Evolutionary conservation across 2,797 vertebrate species (phyloP).

Genomic region (Orestias chungarensis): DNA sequence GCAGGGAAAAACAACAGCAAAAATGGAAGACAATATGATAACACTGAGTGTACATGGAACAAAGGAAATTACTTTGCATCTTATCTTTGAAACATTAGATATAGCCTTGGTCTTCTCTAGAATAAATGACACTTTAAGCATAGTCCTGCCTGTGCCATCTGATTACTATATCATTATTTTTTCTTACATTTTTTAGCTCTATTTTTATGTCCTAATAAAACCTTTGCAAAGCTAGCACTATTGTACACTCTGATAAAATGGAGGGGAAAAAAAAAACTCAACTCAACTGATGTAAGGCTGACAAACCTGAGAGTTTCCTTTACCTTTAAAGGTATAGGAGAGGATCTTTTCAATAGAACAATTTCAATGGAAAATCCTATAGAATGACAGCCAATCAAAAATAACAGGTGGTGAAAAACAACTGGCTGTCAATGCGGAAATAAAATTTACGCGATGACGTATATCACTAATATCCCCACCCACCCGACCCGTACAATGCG

Average conservation of each 20-base stretch:
- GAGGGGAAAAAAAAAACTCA: slow-evolving; percentile 33
- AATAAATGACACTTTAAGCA: slow-evolving; percentile 55
- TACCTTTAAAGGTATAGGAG: too few species aligned
- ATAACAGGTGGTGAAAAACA: too few species aligned
- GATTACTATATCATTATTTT: slow-evolving; percentile 61
- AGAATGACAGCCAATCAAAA: too few species aligned
- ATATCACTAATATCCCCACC: too few species aligned
- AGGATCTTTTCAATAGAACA: too few species aligned
- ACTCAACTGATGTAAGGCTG: slow-evolving; percentile 33
- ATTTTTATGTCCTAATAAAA: slow-evolving; percentile 55
- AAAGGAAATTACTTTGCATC: slow-evolving; percentile 47
- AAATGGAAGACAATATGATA: slow-evolving; percentile 57
- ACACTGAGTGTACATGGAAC: slow-evolving; percentile 25
- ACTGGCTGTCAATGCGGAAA: too few species aligned
- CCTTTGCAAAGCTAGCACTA: slow-evolving; percentile 29
- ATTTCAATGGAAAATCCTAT: too few species aligned
- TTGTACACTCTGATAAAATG: slow-evolving; percentile 31
- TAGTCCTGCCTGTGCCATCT: slow-evolving; percentile 50
- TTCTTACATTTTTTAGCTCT: not conserved
- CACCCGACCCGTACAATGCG: too few species aligned
- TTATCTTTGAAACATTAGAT: slow-evolving; percentile 63
- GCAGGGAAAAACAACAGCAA: slow-evolving; percentile 57
- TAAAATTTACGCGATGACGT: too few species aligned
- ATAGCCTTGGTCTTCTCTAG: slow-evolving; percentile 50
- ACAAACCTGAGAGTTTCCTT: slow-evolving; percentile 5